These are phyloP conservation scores for Fragariocoptes setiger DNA, from an alignment of 1,140 invertebrate genomes.

Conservation along the genomic window DNA sequence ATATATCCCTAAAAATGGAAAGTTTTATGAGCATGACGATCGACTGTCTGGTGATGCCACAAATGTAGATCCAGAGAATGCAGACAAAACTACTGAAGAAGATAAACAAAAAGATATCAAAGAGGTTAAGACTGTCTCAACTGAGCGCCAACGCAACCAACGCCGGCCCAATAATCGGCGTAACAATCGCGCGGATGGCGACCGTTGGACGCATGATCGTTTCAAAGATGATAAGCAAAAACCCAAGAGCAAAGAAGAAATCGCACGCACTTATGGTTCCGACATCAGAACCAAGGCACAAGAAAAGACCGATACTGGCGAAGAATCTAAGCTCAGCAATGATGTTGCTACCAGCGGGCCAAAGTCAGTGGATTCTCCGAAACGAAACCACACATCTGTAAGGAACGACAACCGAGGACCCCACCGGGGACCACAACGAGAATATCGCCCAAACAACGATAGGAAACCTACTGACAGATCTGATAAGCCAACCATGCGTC, in stretches of 20 bases:
- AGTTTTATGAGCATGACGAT: conserved; percentile 85
- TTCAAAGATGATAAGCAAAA: conserved; percentile 45
- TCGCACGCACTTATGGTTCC: conserved; percentile 64
- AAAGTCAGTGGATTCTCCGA: no score
- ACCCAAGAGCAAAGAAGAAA: conserved; percentile 54
- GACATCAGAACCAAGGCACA: conserved; percentile 73
- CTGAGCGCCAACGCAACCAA: neutral
- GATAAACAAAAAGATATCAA: neutral
- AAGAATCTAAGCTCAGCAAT: neutral
- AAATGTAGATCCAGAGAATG: conserved; percentile 21
- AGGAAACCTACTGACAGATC: no score
- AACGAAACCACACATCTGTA: no score
- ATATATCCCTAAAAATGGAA: conserved; percentile 76
- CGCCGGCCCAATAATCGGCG: neutral
- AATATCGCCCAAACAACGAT: no score
- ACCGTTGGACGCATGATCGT: conserved; percentile 60
- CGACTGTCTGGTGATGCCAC: conserved; percentile 23
- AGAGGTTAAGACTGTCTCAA: conserved; percentile 3
- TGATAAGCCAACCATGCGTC: no score
- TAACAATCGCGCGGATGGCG: conserved; percentile 21
- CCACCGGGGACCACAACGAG: no score
- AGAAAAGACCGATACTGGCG: conserved; percentile 13
- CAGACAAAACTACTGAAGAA: conserved; percentile 6
- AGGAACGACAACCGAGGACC: no score
- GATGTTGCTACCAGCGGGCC: no score